Base-by-base conservation (phyloP, 2,797 vertebrate genomes). In the Octomys mimax region DNA sequence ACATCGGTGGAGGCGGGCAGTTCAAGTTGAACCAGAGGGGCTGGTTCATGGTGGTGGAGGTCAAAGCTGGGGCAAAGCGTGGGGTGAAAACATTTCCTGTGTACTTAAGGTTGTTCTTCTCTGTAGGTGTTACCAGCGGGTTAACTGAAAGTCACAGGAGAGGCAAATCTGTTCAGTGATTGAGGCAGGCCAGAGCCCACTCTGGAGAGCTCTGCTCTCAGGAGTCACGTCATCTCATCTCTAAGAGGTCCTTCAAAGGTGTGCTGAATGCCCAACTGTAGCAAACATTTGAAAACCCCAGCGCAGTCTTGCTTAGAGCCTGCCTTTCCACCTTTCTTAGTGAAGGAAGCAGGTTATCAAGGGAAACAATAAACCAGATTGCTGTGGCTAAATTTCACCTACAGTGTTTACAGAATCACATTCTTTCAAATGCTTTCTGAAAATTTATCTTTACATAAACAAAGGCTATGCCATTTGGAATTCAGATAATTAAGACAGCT, bases 21-120 rank as follows among this genome's bases (percentile, higher is more conserved):
- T 96, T 98, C 77, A 97, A 66, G 19, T 95, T 98, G 70, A 98
- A 96, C 97, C 97, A 98, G 79, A 86, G 52, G 0, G 98, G 96
- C 84, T 98, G 98, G 66, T 96, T 98, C 81, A 96, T 54, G 0
- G 93, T 81, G 5, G 97, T 13, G 4, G 87, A 95, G 9, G 68
- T 39, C 94, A 97, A 78, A 88, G 94, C 10, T 10, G 95, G 21
- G 16, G 98, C 84, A 68, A 97, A 97, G 42, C 95, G 95, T 28
- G 97, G 97, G n/a, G 94, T 94, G 39, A 97, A 96, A 54, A 96
- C 24, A 1, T 95, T 98, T 1, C 94, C 70, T 0, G 95, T 73
- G 68, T 96, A 95, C 83, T 97, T 98, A 13, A 97, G 3, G 2
- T 13, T 95, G 94, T 92, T 98, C 97, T 97, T 98, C 39, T 98